These are phyloP conservation scores for Neopelma chrysocephalum DNA, from an alignment of 2,797 vertebrate species.

Conservation along the genomic window DNA sequence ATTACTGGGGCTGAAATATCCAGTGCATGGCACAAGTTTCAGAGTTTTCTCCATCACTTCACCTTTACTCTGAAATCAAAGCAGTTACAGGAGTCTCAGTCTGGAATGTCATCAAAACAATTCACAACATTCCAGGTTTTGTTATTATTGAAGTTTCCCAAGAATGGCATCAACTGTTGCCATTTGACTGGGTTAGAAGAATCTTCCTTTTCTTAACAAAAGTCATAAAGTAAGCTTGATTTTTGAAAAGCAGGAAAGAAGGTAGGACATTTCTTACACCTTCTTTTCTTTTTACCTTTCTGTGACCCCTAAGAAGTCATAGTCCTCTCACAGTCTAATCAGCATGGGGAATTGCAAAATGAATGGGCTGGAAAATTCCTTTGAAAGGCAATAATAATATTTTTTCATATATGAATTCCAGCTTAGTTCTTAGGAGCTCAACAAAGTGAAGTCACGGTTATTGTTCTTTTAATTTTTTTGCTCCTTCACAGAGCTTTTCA, in stretches of 20 bases:
- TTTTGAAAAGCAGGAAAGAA: conserved; percentile 66
- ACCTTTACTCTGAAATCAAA: not conserved
- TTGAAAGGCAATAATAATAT: conserved; percentile 55
- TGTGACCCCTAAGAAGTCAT: conserved; percentile 46
- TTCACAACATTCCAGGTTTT: not conserved
- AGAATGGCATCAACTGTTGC: not conserved
- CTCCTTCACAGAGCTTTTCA: conserved; percentile 36
- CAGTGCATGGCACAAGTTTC: not conserved
- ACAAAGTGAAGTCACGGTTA: conserved; percentile 28
- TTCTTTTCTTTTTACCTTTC: conserved; percentile 71
- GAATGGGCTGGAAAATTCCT: conserved; percentile 62
- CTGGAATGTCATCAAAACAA: not conserved
- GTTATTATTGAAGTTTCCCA: not conserved
- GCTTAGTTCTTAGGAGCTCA: conserved; percentile 44
- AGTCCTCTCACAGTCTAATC: conserved; percentile 55
- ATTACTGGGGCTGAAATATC: not conserved
- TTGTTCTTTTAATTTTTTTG: conserved; percentile 35
- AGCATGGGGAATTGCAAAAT: conserved; percentile 55
- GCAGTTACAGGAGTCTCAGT: not conserved
- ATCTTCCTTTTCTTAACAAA: conserved; percentile 55
- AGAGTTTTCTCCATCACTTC: not conserved
- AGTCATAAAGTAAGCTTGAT: conserved; percentile 54
- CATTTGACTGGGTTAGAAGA: conserved; percentile 33
- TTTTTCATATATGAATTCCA: conserved; percentile 47
- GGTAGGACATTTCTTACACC: conserved; percentile 61